phyloP scores from a whole-genome alignment of 2,888 invertebrate species.

The Synanthedon formicaeformis region DNA sequence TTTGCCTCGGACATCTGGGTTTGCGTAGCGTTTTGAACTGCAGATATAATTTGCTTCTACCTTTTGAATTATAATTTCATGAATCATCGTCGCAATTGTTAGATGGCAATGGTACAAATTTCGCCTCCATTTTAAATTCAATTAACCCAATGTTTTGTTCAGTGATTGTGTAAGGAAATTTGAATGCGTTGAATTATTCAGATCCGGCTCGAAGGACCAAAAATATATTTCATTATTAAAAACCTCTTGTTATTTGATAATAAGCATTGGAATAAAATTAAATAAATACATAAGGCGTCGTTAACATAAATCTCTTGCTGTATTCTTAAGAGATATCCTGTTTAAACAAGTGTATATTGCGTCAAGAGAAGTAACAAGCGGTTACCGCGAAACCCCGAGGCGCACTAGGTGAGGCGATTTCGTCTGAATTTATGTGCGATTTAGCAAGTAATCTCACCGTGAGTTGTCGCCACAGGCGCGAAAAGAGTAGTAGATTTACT shows the following conservation, averaged over 20 bases:
- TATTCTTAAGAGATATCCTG: neutral
- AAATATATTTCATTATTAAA: no score
- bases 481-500: no score
- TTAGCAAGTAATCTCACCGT: slow-evolving; percentile 7
- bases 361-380: neutral
- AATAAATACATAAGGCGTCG: no score
- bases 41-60: neutral
- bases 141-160: no score
- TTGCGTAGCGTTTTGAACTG: neutral
- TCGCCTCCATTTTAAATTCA: neutral
- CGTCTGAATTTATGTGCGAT: slow-evolving; percentile 7
- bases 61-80: neutral
- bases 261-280: no score
- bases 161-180: no score
- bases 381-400: neutral
- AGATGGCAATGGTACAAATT: neutral
- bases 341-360: neutral
- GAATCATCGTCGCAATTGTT: neutral
- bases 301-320: no score
- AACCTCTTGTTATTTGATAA: no score
- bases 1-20: neutral
- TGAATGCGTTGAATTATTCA: no score
- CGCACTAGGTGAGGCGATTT: neutral
- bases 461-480: slow-evolving; percentile 1
- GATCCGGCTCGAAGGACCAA: no score